Evolutionary conservation across 2,888 invertebrate genomes (phyloP), one percentile per base, ranked within the genome.

Genomic region (Gymnosoma rotundatum): DNA sequence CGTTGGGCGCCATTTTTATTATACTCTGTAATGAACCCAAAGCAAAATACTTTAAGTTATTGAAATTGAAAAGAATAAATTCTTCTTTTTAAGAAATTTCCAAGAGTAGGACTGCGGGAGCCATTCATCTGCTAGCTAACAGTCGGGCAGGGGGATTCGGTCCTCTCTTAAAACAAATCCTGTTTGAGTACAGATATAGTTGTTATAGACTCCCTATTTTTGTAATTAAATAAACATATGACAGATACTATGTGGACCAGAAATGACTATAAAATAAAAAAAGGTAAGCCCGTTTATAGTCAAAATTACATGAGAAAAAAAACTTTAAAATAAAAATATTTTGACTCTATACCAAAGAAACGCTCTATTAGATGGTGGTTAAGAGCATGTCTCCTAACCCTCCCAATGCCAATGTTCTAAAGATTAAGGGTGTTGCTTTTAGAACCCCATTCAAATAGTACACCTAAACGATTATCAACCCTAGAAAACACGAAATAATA

Each of bases 101-200:
- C 32, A 58, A 36, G 58, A 18, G 58, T 48, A 20, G 21, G 42
- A 63, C 12, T 63, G 8, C 42, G 42, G 42, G 61, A 42, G 61
- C 20, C 42, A 63, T 42, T 45, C 10, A 63, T 16, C 42, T 20
- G 61, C 61, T 61, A 61, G 61, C 61, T 61, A 61, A 42, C 61
- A 63, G 61, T 42, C 61, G 42, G 42, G 20, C 21, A 16, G 21
- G 42, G 21, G 16, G 42, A 42, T 21, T 63, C 61, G 42, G 42
- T 42, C 18, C 61, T 63, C 14, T 42, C 61, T 61, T 61, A 5
- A 25, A 32, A 32, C 54, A 56, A 56, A 32, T 32, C n/a, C 16
- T 32, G 58, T 32, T n/a, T 14, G 16, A 12, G 16, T 61, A 61
- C 61, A 61, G 42, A 42, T 18, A 1, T 61, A 20, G 1, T 58